Base-by-base conservation (phyloP, 2,888 invertebrate genomes). In the Hyalella azteca region DNA sequence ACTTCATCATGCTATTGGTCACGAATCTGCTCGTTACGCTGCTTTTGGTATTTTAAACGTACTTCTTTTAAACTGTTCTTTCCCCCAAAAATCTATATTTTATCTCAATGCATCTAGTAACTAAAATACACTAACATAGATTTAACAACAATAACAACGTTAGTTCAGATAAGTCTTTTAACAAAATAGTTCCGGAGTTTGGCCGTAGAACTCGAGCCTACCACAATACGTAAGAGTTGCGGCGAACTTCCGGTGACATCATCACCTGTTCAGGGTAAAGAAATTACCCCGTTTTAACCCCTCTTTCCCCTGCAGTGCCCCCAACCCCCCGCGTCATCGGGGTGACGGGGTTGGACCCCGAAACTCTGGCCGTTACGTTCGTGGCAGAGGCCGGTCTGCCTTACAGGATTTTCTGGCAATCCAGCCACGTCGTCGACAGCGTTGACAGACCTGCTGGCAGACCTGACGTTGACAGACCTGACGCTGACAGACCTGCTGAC, bases 361-460 rank as follows among this genome's bases (percentile, higher is more conserved):
- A 75, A 32, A 75, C 19, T 45, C 22, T 75, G 19, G 11, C n/a
- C n/a, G 45, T 75, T 19, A 13, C 41, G 29, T 75, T 75, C 45
- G 11, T 26, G 26, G 45, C 75, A 0, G n/a, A 22, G 5, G 19
- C 40, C 11, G 45, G 22, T 15, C 40, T 75, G 26, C 41, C 75
- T 7, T 75, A 75, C 45, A 75, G 45, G 36, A 15, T 75, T 4
- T 75, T 75, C 36, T 75, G 75, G 75, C 75, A 45, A 19, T 19
- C 45, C 45, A 75, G 45, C 75, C 41, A 75, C 26, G 26, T 45
- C 36, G n/a, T 75, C 11, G 75, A 75, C 0, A 45, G 75, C 2
- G 36, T 36, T 19, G 13, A 32, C 29, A 66, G 66, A 19, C 66
- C 66, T 4, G 22, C 54, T 29, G 26, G 11, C 54, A 22, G 29